These are phyloP conservation scores for Apostichopus parvimensis DNA, from an alignment of 35 echinoderm and acorn worm genomes.

Conservation along the genomic window DNA sequence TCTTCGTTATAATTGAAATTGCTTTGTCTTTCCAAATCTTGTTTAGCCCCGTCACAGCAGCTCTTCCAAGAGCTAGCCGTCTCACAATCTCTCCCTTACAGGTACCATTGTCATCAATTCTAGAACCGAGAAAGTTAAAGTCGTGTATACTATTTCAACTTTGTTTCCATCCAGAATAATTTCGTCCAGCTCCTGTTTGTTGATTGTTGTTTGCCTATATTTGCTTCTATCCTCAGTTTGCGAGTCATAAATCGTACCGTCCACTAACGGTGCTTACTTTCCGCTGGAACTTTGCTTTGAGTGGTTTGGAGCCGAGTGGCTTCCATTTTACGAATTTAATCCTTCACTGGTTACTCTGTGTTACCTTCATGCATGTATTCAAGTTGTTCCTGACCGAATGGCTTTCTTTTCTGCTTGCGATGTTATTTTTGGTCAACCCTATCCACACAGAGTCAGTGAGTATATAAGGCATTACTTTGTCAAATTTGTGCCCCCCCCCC, in stretches of 20 bases:
- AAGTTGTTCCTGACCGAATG: slow-evolving; percentile 34
- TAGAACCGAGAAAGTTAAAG: too few species aligned
- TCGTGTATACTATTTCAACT: too few species aligned
- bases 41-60: too few species aligned
- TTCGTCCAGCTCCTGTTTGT: background rate
- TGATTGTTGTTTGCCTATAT: background rate
- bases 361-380: slow-evolving; percentile 54
- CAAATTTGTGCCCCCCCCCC: too few species aligned
- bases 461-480: background rate
- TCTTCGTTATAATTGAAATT: too few species aligned
- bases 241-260: slow-evolving; percentile 41
- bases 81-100: too few species aligned
- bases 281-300: slow-evolving; percentile 3
- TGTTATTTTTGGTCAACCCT: slow-evolving; percentile 35
- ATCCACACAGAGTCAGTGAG: slow-evolving; percentile 48
- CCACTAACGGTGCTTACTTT: slow-evolving; percentile 29
- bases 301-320: slow-evolving; percentile 6
- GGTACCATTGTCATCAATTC: too few species aligned
- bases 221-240: background rate
- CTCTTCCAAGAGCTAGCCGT: too few species aligned
- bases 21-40: too few species aligned
- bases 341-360: slow-evolving; percentile 40
- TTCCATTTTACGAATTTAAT: slow-evolving; percentile 30
- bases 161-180: too few species aligned
- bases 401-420: slow-evolving; percentile 33